Evolutionary conservation across 2,888 invertebrate genomes (phyloP).

Genomic region (Tenthredo scrophulariae): DNA sequence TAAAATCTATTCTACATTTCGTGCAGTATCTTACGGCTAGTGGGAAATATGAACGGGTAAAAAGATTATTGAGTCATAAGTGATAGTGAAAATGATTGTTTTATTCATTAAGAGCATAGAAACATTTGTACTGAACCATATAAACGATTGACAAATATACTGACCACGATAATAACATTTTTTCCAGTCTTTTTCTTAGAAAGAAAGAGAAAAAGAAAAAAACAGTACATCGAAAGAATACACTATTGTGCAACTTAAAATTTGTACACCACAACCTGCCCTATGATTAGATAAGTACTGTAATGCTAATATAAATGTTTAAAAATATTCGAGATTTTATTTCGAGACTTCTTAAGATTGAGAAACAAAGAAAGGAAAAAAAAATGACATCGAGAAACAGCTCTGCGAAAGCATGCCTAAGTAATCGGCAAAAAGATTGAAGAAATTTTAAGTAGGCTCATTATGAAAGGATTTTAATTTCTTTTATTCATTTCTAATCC

Average conservation of each 20-base stretch:
- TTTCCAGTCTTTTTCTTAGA: neutral
- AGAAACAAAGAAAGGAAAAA: neutral
- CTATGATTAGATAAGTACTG: neutral
- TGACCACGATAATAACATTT: neutral
- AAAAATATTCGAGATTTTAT: neutral
- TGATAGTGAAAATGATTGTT: slow-evolving; percentile 21
- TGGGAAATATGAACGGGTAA: neutral
- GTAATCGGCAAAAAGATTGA: neutral
- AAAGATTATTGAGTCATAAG: neutral
- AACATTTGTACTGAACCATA: slow-evolving; percentile 18
- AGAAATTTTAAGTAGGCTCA: neutral
- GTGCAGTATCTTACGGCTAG: neutral
- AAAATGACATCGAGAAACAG: neutral
- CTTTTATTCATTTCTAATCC: neutral
- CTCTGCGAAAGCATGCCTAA: neutral
- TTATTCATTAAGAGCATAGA: slow-evolving; percentile 19
- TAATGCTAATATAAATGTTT: neutral
- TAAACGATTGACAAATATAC: slow-evolving; percentile 12
- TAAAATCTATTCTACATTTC: neutral
- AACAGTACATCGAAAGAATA: neutral
- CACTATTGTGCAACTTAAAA: neutral
- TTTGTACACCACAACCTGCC: neutral
- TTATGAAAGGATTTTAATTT: neutral
- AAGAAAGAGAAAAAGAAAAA: neutral
- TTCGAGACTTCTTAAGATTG: neutral